Percentiles rank a stretch among this genome's conserved stretches.
Conservation (phyloP, 2,113 vertebrate genomes). For the Tetrao urogallus region DNA sequence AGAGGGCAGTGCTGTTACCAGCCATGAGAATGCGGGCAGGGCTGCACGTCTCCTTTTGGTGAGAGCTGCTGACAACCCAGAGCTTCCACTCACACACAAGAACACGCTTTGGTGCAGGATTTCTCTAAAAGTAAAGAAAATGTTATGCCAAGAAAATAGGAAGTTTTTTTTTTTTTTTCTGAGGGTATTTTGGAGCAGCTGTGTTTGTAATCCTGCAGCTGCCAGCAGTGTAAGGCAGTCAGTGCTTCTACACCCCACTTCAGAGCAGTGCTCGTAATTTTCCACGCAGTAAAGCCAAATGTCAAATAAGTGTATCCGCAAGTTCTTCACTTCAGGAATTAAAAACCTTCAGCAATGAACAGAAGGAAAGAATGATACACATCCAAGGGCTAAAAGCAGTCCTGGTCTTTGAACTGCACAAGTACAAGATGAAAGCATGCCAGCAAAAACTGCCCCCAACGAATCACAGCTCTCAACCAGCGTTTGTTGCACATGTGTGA, state of each 20-base stretch:
- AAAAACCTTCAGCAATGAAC: not conserved
- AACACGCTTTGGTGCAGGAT: not conserved
- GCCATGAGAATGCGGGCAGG: not conserved
- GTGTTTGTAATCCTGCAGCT: not conserved
- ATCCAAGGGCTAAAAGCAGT: not conserved
- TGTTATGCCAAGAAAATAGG: not conserved
- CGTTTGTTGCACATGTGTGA: not conserved
- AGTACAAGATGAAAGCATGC: no score
- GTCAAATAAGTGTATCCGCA: not conserved
- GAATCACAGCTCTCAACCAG: not conserved
- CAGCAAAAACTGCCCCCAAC: not conserved
- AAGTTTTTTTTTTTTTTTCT: not conserved
- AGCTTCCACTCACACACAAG: not conserved
- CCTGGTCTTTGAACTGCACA: not conserved
- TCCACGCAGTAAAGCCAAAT: not conserved
- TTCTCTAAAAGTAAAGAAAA: not conserved
- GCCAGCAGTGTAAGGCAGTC: not conserved
- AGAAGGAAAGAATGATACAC: not conserved
- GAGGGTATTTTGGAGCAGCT: not conserved
- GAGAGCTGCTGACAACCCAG: not conserved
- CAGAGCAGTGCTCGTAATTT: not conserved
- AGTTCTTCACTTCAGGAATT: not conserved
- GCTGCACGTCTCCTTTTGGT: not conserved
- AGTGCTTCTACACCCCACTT: not conserved
- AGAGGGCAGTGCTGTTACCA: not conserved